Evolutionary conservation across 1,140 invertebrate species (phyloP).

Genomic region (Aradophagus sp.): DNA sequence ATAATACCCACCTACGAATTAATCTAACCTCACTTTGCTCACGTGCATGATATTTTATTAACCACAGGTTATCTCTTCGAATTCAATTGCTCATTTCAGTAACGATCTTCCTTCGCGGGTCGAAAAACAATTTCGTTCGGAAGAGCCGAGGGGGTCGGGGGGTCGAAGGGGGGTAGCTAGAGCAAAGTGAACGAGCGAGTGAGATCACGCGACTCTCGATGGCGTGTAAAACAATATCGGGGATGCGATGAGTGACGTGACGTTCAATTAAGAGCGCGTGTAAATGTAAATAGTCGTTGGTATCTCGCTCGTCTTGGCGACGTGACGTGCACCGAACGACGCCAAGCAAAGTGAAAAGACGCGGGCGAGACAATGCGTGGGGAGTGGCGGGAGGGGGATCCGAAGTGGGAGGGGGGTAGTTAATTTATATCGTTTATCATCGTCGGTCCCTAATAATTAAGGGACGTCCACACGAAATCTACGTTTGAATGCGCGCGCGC

Average conservation of each 20-base stretch:
- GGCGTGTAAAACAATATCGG: slow-evolving; percentile 45
- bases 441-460: slow-evolving; percentile 43
- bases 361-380: not conserved
- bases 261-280: slow-evolving; percentile 52
- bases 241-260: slow-evolving; percentile 49
- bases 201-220: slow-evolving; percentile 25
- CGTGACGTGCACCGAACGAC: slow-evolving; percentile 9
- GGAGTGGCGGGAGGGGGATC: not conserved
- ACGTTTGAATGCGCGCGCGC: slow-evolving; percentile 15
- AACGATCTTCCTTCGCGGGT: not conserved
- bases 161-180: slow-evolving; percentile 13
- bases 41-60: no score
- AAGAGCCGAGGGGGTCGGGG: no score
- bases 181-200: slow-evolving; percentile 21
- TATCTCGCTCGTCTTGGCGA: slow-evolving; percentile 32
- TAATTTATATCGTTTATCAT: slow-evolving; percentile 47
- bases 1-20: not conserved
- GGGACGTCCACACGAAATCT: slow-evolving; percentile 27
- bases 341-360: not conserved
- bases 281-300: slow-evolving; percentile 48
- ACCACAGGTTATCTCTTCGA: no score
- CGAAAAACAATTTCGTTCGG: slow-evolving; percentile 17
- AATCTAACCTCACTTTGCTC: no score
- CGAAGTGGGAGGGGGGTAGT: not conserved
- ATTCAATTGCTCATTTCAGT: not conserved